Base-by-base conservation (phyloP, 2,888 invertebrate genomes). In the Digitonthophagus gazella region DNA sequence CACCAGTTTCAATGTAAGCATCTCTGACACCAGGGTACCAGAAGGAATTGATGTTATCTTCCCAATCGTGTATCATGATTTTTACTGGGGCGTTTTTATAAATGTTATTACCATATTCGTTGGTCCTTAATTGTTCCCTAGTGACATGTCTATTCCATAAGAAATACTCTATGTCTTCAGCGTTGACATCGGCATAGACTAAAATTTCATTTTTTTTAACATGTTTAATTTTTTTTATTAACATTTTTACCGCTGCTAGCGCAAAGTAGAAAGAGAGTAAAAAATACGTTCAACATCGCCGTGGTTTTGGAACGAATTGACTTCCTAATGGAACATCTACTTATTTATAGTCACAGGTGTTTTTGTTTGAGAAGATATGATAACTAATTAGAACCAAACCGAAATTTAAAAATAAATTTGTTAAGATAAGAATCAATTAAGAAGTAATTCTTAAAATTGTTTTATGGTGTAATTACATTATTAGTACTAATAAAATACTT, bases 51-150 rank as follows among this genome's bases (percentile, higher is more conserved):
- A 66, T 69, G 55, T 16, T 22, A 2, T 69, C 69, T 8, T 65
- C 66, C 66, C 66, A 69, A 15, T 66, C 69, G 16, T 69, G 66
- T 15, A 69, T 11, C 8, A 69, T 44, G 15, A 69, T 56, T 55
- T 65, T 66, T 3, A 69, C 66, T 15, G 65, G 56, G 2, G 22
- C 58, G 16, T 61, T 58, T n/a, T n/a, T 19, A 61, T 61, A 3
- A 11, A 69, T 63, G 61, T 67, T 67, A 54, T 58, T 65, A 5
- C 69, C 69, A 63, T 65, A 66, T 20, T 65, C 28, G 22, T 66
- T 66, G 5, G 44, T 54, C 2, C 20, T 66, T 15, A 69, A 2
- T 19, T 19, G 14, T 66, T 69, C 61, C 4, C 65, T 16, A n/a
- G 57, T 56, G 0, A 55, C 19, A n/a, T 15, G 58, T 22, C 65